These are phyloP conservation scores for Drosophila aff. DNA, from an alignment of 1,140 invertebrate genomes.

Conservation along the genomic window DNA sequence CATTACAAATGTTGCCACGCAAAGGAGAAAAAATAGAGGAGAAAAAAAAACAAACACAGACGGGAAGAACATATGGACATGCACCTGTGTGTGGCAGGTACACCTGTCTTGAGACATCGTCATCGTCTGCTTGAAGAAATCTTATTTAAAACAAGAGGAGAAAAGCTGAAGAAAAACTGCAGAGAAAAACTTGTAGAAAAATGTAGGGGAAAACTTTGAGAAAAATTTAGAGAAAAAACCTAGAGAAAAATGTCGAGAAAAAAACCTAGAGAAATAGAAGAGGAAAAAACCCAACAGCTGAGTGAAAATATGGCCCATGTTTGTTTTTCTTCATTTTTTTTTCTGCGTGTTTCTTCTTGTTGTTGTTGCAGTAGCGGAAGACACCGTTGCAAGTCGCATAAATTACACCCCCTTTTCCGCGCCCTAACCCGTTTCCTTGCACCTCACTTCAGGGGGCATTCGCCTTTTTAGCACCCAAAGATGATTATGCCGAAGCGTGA, in stretches of 20 bases:
- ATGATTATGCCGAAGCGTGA: constrained; percentile 65
- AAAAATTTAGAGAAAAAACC: constrained; percentile 41
- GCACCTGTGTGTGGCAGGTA: constrained; percentile 52
- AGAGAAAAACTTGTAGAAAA: constrained; percentile 30
- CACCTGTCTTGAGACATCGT: constrained; percentile 78
- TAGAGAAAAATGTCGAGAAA: constrained; percentile 29
- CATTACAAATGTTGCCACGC: constrained; percentile 77
- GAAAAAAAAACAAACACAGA: constrained; percentile 29
- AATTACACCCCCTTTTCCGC: constrained; percentile 53
- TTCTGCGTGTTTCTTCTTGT: constrained; percentile 32
- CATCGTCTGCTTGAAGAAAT: constrained; percentile 77
- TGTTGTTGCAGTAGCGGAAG: constrained; percentile 74
- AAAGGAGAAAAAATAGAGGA: constrained; percentile 7
- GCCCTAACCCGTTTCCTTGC: background rate
- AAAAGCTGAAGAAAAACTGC: constrained; percentile 31
- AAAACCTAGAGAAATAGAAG: constrained; percentile 20
- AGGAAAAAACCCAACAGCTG: constrained; percentile 39
- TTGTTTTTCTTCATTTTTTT: constrained; percentile 41
- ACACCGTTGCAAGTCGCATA: constrained; percentile 82
- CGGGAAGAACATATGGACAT: constrained; percentile 40
- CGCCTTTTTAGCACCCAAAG: constrained; percentile 77
- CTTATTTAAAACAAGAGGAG: constrained; percentile 71
- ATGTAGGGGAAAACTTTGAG: constrained; percentile 57
- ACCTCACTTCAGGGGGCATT: constrained; percentile 64
- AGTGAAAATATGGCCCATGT: constrained; percentile 70